These are phyloP conservation scores for Sorex araneus DNA, from an alignment of 2,113 vertebrate species.

Conservation along the genomic window DNA sequence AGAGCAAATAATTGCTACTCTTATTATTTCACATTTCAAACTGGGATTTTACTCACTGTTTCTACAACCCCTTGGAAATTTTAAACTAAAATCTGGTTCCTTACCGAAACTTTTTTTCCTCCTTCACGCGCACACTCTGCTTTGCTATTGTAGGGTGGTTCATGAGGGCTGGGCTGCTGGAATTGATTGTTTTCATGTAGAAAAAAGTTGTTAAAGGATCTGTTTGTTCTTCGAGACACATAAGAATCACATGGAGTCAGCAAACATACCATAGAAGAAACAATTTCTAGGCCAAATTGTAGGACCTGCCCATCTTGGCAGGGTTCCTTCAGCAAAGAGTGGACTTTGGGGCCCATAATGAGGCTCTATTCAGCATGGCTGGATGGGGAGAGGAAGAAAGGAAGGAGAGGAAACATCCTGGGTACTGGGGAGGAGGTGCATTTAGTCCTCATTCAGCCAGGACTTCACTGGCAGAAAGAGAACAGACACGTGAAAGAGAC, in stretches of 20 bases:
- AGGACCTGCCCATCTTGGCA: constrained; percentile 76
- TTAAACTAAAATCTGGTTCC: constrained; percentile 81
- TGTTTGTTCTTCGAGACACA: constrained; percentile 76
- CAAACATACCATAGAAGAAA: constrained; percentile 68
- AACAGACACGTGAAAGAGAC: constrained; percentile 67
- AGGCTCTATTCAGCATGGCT: constrained; percentile 83
- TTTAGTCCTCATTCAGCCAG: constrained; percentile 19
- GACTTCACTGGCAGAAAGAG: constrained; percentile 46
- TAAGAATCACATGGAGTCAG: constrained; percentile 78
- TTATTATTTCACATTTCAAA: neutral
- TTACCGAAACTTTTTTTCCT: constrained; percentile 88
- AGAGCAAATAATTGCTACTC: neutral
- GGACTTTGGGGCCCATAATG: constrained; percentile 73
- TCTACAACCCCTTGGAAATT: constrained; percentile 72
- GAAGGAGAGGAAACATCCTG: neutral
- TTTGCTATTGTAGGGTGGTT: constrained; percentile 88
- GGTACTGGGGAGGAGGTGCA: neutral
- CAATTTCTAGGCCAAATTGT: constrained; percentile 70
- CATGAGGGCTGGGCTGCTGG: constrained; percentile 89
- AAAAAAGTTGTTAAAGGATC: constrained; percentile 87
- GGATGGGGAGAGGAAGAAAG: constrained; percentile 21
- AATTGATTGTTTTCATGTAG: constrained; percentile 85
- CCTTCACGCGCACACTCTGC: constrained; percentile 85
- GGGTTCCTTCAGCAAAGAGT: constrained; percentile 15
- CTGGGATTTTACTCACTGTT: constrained; percentile 74